Evolutionary conservation across 2,797 vertebrate genomes (phyloP), one percentile per base, ranked within the genome.

Genomic region (Lagodon rhomboides): DNA sequence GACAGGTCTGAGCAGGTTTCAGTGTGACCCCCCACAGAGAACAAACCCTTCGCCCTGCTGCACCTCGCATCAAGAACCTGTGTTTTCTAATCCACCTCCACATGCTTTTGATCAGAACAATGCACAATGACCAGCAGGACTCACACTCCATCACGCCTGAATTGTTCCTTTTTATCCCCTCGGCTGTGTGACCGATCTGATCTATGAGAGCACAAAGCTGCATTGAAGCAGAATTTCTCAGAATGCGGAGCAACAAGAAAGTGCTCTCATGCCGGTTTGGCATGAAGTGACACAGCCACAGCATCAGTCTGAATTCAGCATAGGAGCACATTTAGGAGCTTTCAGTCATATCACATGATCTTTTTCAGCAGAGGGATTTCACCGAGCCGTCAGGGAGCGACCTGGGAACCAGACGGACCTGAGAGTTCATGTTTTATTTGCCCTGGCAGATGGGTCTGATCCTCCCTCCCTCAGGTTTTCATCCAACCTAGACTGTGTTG

Each of bases 51-150:
- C 3, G 56, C 25, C 30, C 73, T 4, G 44, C 23, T 34, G 16
- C 41, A 72, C 41, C 63, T 61, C 79, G 60, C 67, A 58, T 79
- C 80, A 56, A 77, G 73, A 85, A 68, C 58, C 62, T 61, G 22
- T 30, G 30, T 49, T 86, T 69, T 71, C 50, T 89, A 79, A 91
- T 91, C 72, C 87, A 62, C 56, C 73, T 80, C 54, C 80, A 69
- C 87, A 82, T 63, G 27, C 85, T 89, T 38, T 87, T 87, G 88
- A 92, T 91, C 88, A 63, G 82, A 89, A 88, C 89, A 90, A 88
- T 84, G 68, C 68, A 92, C 86, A 93, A 89, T 75, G 87, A 85
- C 46, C 77, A 76, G 65, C 68, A 27, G 66, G 77, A 65, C 50
- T 68, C 41, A 13, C 65, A 61, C 68, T 80, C 76, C 60, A 62